These are phyloP conservation scores for Phodopus roborovskii DNA, from an alignment of 2,113 vertebrate genomes.

Conservation along the genomic window DNA sequence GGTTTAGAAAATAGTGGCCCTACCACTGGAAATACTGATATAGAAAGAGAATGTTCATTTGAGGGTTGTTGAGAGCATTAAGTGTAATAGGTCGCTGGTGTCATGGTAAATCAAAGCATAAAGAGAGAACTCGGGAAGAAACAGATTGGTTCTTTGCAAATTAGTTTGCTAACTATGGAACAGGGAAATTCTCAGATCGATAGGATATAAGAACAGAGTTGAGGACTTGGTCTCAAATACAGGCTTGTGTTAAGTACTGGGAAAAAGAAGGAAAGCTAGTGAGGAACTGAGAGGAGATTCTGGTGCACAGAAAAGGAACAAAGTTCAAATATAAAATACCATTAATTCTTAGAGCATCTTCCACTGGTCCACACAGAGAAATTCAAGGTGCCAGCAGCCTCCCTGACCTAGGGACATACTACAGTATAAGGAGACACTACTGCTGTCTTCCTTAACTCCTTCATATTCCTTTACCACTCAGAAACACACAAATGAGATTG, in stretches of 20 bases:
- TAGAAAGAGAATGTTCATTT: not conserved
- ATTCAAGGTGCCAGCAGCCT: not conserved
- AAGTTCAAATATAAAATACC: not conserved
- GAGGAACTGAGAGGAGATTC: not conserved
- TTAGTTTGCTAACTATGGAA: not conserved
- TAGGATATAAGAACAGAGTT: not conserved
- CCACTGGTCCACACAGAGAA: not conserved
- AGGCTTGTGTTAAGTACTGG: too few relatives aligned
- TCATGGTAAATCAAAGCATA: not conserved
- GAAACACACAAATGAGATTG: not conserved
- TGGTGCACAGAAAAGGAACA: not conserved
- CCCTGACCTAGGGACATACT: not conserved
- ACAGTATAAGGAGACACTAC: fast-evolving
- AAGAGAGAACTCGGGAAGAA: not conserved
- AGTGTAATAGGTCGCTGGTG: not conserved
- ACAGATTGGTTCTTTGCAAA: not conserved
- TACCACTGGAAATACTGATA: not conserved
- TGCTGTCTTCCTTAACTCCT: not conserved
- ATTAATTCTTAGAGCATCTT: not conserved
- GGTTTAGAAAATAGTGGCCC: not conserved
- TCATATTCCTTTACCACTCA: not conserved
- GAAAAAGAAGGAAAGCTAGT: not conserved
- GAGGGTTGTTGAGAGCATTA: not conserved
- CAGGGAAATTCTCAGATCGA: not conserved
- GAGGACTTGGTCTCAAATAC: not conserved